Evolutionary conservation across 2,888 invertebrate genomes (phyloP).

Genomic region (Crossocerus cetratus): DNA sequence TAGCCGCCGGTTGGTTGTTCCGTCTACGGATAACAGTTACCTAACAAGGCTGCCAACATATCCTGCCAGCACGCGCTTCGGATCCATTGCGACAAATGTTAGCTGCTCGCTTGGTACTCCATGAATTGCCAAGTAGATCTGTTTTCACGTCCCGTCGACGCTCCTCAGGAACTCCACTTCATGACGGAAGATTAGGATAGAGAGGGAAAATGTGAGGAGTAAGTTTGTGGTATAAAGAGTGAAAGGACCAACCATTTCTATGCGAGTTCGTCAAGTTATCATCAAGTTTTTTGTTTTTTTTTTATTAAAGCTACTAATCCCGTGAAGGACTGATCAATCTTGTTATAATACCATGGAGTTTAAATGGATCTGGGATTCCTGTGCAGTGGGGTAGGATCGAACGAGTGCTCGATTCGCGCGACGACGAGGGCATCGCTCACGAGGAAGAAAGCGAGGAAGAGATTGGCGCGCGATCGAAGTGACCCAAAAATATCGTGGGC

Average conservation of each 20-base stretch:
- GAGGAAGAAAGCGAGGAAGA: constrained; percentile 8
- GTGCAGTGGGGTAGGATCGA: not conserved
- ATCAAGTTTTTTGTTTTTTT: too few relatives aligned
- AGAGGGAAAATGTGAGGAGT: too few relatives aligned
- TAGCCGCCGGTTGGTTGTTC: constrained; percentile 21
- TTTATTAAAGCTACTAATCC: too few relatives aligned
- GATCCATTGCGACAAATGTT: constrained; percentile 48
- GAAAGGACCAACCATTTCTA: too few relatives aligned
- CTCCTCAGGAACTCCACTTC: too few relatives aligned
- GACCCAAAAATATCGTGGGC: constrained; percentile 51
- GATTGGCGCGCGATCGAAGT: not conserved
- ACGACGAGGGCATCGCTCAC: constrained; percentile 29
- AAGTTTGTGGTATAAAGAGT: too few relatives aligned
- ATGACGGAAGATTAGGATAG: too few relatives aligned
- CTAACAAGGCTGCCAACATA: constrained; percentile 66
- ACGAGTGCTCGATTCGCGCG: constrained; percentile 14
- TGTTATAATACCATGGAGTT: too few relatives aligned
- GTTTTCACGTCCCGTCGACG: too few relatives aligned
- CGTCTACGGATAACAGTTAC: constrained; percentile 66
- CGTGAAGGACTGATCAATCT: too few relatives aligned
- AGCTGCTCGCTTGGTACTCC: constrained; percentile 45
- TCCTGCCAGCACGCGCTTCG: constrained; percentile 19
- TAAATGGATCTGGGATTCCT: constrained; percentile 50
- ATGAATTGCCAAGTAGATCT: constrained; percentile 65
- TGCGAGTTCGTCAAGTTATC: too few relatives aligned